Evolutionary conservation across 1,140 invertebrate genomes (phyloP).

Genomic region (Drosophila subpulchrella): DNA sequence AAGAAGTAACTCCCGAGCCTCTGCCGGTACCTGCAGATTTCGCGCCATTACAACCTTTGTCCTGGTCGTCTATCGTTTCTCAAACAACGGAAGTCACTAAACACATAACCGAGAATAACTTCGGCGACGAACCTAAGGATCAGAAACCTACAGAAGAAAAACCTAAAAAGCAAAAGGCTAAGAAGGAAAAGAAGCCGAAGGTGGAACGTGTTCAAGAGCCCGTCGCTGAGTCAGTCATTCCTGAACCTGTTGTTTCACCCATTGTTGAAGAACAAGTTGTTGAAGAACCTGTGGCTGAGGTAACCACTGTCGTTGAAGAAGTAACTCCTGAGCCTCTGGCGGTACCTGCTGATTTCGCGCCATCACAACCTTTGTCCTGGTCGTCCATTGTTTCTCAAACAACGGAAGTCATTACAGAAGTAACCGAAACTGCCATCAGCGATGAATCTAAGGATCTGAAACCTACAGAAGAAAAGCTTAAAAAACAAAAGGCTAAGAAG

Average conservation of each 20-base stretch:
- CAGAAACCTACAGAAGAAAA: not conserved
- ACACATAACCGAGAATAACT: not conserved
- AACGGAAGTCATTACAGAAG: not conserved
- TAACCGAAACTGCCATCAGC: not conserved
- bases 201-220: not conserved
- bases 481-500: conserved; percentile 30
- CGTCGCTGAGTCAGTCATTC: not conserved
- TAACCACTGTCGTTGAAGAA: not conserved
- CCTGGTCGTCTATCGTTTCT: not conserved
- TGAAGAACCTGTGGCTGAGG: not conserved
- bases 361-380: conserved; percentile 3
- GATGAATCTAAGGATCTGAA: not conserved
- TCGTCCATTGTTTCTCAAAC: conserved; percentile 30
- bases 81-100: not conserved
- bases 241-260: conserved; percentile 6
- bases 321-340: not conserved
- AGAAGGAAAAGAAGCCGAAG: not conserved
- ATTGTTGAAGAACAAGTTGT: not conserved
- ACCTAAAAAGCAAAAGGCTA: not conserved
- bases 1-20: not conserved
- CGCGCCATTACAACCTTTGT: not conserved
- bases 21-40: not conserved
- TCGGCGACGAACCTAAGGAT: not conserved
- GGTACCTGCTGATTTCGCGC: not conserved
- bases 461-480: conserved; percentile 3